Base-by-base conservation (phyloP, 2,113 vertebrate genomes). In the Trogon surrucura region DNA sequence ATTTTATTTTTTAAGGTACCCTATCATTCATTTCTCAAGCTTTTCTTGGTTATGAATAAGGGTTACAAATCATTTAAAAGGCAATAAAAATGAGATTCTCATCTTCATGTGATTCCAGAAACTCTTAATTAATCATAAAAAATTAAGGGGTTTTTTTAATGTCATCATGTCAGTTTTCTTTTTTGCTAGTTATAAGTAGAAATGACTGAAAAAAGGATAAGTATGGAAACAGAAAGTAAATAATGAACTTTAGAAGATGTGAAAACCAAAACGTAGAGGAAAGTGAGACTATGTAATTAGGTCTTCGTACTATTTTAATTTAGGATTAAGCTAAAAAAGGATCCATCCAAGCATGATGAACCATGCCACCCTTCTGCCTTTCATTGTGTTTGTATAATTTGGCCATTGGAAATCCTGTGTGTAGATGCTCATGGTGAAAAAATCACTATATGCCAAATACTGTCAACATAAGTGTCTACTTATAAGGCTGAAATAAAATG, bases 21-120 rank as follows among this genome's bases (percentile, higher is more conserved):
- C 4, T 66, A 29, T 0, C 0, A 38, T 64, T 34, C 4, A 64
- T 11, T 44, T 82, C 82, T 79, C 19, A 82, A 54, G 15, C 1
- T 85, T 50, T 67, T 83, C 32, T 69, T 77, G 2, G 2, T 50
- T 69, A 44, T 54, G n/a, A 79, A 64, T 20, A 67, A 67, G 3
- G 9, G 8, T 72, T 81, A 44, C 25, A 51, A 53, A 89, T 18
- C 0, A 47, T 69, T 69, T 34, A 67, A 92, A 95, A 80, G 21
- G 4, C 10, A 71, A 53, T 30, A 17, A 72, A 93, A 88, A 56
- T n/a, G 0, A 73, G 17, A 32, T 60, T 58, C 5, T 80, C 3
- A 48, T 50, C 14, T 47, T 73, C 45, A 21, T 45, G 15, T 41
- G 16, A 61, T 57, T 65, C 51, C 36, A 84, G 54, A 73, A 58